phyloP scores from a whole-genome alignment of 2,113 vertebrate genomes.

The Seriola rivoliana region DNA sequence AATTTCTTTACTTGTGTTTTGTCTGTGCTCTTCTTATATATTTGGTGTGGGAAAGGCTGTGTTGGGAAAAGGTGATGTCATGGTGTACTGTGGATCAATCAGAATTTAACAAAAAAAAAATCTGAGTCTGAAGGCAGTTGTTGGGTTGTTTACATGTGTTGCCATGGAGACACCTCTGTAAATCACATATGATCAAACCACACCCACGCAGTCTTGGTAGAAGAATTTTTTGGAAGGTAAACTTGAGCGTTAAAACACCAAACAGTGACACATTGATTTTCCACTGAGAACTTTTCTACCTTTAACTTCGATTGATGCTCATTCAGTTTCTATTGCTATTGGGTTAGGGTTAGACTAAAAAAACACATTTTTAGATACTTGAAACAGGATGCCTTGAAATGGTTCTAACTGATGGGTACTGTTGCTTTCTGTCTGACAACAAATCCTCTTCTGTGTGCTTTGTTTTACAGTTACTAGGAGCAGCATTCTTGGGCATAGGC shows the following conservation, averaged over 20 bases:
- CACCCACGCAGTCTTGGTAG: not conserved
- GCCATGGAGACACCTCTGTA: not conserved
- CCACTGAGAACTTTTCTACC: too few species aligned
- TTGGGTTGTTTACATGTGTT: slow-evolving; percentile 20
- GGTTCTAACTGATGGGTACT: not conserved
- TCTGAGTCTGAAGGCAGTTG: not conserved
- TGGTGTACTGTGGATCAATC: slow-evolving; percentile 6
- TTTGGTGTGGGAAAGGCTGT: not conserved
- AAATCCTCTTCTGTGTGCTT: slow-evolving; percentile 56
- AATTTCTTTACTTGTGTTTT: slow-evolving; percentile 4
- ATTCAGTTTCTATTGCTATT: too few species aligned
- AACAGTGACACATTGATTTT: too few species aligned
- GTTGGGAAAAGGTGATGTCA: slow-evolving; percentile 11
- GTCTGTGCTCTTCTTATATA: not conserved
- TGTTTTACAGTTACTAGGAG: slow-evolving; percentile 90
- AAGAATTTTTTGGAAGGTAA: not conserved
- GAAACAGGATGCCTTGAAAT: too few species aligned
- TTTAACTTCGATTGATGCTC: too few species aligned
- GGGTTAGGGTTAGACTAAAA: not conserved
- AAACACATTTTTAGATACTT: not conserved
- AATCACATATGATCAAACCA: not conserved
- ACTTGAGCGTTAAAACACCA: not conserved
- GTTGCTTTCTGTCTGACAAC: slow-evolving; percentile 24
- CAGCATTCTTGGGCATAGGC: slow-evolving; percentile 90
- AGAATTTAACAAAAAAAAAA: not conserved